These are phyloP conservation scores for Alethe castanea DNA, from an alignment of 2,113 vertebrate species.

Conservation along the genomic window DNA sequence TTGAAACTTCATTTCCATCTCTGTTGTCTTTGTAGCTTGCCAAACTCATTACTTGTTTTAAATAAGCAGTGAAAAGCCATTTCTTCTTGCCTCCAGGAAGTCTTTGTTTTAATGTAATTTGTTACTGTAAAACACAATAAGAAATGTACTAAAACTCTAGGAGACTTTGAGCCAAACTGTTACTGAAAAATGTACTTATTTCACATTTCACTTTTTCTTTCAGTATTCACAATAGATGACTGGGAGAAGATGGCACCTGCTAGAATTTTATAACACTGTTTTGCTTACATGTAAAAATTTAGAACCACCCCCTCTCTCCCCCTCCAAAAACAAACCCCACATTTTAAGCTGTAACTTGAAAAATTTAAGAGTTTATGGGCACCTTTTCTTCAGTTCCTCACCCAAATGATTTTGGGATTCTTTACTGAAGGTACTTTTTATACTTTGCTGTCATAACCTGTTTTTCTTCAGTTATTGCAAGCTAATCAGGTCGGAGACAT, in stretches of 20 bases:
- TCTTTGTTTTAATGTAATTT: slow-evolving; percentile 21
- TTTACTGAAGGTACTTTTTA: not conserved
- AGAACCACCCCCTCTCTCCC: too few relatives aligned
- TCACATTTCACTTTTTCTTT: not conserved
- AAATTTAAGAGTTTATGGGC: not conserved
- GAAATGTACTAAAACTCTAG: not conserved
- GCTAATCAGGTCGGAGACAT: not conserved
- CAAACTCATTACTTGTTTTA: not conserved
- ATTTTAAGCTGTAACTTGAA: not conserved
- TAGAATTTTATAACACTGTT: not conserved
- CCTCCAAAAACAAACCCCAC: not conserved
- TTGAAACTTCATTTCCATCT: not conserved
- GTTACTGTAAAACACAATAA: not conserved
- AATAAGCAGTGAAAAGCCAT: slow-evolving; percentile 1
- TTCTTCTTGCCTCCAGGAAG: slow-evolving; percentile 15
- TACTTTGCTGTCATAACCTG: not conserved
- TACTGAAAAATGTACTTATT: not conserved
- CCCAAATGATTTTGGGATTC: not conserved
- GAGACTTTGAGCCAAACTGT: not conserved
- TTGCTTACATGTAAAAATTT: not conserved
- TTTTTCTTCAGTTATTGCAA: not conserved
- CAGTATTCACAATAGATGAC: not conserved
- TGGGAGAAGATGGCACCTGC: not conserved
- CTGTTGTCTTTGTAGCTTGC: not conserved
- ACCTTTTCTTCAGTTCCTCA: not conserved